Evolutionary conservation across 35 echinoderm and acorn worm genomes (phyloP), one percentile per base, ranked within the genome.

Genomic region (Patiria miniata): DNA sequence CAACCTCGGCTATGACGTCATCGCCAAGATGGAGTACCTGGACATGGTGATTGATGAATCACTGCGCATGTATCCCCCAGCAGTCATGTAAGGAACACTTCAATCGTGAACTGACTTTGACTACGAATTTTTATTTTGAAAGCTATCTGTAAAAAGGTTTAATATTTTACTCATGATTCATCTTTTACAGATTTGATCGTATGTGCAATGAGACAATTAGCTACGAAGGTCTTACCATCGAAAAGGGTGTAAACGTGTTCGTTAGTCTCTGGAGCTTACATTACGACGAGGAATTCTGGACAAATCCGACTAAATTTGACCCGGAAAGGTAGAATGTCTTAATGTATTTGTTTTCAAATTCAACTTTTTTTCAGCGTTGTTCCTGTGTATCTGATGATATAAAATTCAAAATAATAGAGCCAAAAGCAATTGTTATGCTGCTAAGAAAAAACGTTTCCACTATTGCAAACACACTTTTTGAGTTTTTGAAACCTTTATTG

Each of bases 21-120:
- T 96, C 7, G 78, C 40, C 18, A 89, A 92, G 51, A 96, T 96
- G 94, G 89, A 92, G 37, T 96, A 96, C 61, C 78, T 96, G 16
- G 90, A 96, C 28, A 77, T 77, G 57, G 69, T 92, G 16, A 77
- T 96, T 18, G 92, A 77, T 39, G 94, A 96, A 61, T 22, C 94
- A 29, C 51, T 96, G 28, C 51, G 94, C 17, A 40, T 89, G 15
- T 96, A 89, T 51, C 90, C 94, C 7, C 90, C 94, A 36, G 83
- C 81, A 81, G 76, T 83, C 10, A 36, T 86, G 94, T 96, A 51
- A 92, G 94, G 9, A 12, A 12, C 23, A 10, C 29, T 73, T 14
- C 58, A 21, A 7, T 61, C 58, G 21, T 7, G 28, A 61, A 21
- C 12, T 12, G 12, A 47, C 4, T 47, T 47, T 47, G 12, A 47